Base-by-base conservation (phyloP, 1,140 invertebrate genomes). In the Triops cancriformis region DNA sequence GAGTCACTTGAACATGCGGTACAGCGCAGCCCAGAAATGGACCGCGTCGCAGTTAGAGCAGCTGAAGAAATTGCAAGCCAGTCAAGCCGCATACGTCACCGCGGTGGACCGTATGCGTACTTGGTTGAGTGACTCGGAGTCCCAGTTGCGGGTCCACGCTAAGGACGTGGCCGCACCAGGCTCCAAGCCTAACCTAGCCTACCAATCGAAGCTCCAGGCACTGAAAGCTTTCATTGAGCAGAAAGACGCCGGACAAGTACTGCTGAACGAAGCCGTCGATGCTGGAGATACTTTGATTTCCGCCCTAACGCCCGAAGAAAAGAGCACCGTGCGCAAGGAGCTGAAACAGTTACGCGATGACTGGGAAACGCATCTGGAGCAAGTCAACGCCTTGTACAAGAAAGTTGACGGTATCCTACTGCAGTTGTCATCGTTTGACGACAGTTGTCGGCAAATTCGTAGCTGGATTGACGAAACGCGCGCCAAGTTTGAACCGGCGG, bases 391-490 rank as follows among this genome's bases (percentile, higher is more conserved):
- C 2, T 89, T 95, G 7, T 90, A 94, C 78, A 96, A 96, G 83
- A 90, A 90, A 80, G 90, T 96, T 45, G 94, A 96, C 86, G 92
- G 89, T 26, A 90, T 93, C 28, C 89, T 95, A 51, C 91, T 95
- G 82, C 92, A 96, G 80, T 88, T 93, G 82, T 93, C 93, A 7
- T 95, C 93, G 0, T 94, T 96, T 82, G 94, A 97, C 82, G 94
- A 96, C 81, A 95, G 92, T 79, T 92, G 92, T 80, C 89, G 89
- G 75, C 93, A 95, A 85, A 84, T 88, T 73, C 89, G 93, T 5
- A 89, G 90, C 80, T 96, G 94, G 91, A 87, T 96, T 9, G 86
- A 88, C 43, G 92, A 95, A 79, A 87, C 89, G 0, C 89, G 91
- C 81, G 86, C 88, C 31, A 92, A 93, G 83, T 31, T 79, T 6